Evolutionary conservation across 37 sponge, comb jelly and placozoan genomes (phyloP).

Genomic region (Ianthella basta): DNA sequence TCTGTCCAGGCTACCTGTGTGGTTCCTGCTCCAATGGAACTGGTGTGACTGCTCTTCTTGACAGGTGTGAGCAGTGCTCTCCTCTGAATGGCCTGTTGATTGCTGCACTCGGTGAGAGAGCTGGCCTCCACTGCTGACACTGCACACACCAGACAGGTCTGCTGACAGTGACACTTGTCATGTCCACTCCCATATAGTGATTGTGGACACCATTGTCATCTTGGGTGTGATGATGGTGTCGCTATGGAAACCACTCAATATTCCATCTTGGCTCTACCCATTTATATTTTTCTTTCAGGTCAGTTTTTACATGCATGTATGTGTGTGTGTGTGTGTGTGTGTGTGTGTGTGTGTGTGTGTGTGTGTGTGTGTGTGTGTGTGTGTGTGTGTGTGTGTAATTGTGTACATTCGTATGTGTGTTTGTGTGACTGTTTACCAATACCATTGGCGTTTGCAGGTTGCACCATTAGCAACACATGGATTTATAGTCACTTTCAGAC

Average conservation of each 20-base stretch:
- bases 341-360: too few species aligned
- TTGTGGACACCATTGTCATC: conserved; percentile 11
- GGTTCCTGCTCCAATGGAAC: conserved; percentile 45
- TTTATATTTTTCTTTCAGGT: conserved; percentile 70
- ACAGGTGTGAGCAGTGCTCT: conserved; percentile 50
- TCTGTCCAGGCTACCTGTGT: conserved; percentile 55
- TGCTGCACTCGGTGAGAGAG: conserved; percentile 35
- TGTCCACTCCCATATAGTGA: not conserved
- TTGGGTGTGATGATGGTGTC: not conserved
- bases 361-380: too few species aligned
- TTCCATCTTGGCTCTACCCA: conserved; percentile 48
- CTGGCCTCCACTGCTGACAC: not conserved
- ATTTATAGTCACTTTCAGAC: too few species aligned
- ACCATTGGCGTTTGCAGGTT: too few species aligned
- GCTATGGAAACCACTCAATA: conserved; percentile 5
- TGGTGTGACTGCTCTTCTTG: conserved; percentile 67
- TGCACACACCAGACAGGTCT: too few species aligned
- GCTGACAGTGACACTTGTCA: too few species aligned
- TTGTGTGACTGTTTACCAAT: too few species aligned
- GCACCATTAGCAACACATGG: too few species aligned
- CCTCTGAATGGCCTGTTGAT: conserved; percentile 38
- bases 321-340: too few species aligned
- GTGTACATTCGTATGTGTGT: too few species aligned
- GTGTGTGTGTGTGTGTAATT: too few species aligned
- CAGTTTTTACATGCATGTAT: not conserved